Evolutionary conservation across 37 sponge, comb jelly and placozoan genomes (phyloP).

Genomic region (Amphimedon queenslandica): DNA sequence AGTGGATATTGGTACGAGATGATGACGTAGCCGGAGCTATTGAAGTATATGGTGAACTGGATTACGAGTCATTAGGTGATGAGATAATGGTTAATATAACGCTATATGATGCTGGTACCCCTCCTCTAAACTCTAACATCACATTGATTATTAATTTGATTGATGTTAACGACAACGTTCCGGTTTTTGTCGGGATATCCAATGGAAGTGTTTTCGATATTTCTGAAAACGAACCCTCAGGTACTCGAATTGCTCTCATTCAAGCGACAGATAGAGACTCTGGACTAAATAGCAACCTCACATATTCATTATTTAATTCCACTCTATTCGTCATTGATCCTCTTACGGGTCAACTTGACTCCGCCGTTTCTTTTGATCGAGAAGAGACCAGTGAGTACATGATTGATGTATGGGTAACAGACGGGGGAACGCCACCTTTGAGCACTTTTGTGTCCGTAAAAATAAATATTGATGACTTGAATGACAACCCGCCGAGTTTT

Average conservation of each 20-base stretch:
- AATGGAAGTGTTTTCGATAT: conserved; percentile 1
- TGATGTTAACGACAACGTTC: neutral
- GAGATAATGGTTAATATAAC: conserved; percentile 6
- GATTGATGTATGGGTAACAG: conserved; percentile 3
- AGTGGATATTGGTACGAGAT: neutral
- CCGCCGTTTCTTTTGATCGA: conserved; percentile 11
- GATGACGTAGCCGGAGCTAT: neutral
- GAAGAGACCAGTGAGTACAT: neutral
- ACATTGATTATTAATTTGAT: conserved; percentile 1
- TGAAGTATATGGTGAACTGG: neutral
- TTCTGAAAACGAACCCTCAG: neutral
- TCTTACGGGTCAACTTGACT: conserved; percentile 8
- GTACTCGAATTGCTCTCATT: conserved; percentile 4
- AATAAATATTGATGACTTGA: conserved; percentile 13
- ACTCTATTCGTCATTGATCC: conserved; percentile 9
- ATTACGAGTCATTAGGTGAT: conserved; percentile 11
- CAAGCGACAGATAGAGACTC: conserved; percentile 17
- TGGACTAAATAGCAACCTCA: conserved; percentile 14
- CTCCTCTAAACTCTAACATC: neutral
- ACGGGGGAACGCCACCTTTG: neutral
- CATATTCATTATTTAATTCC: neutral
- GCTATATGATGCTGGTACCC: conserved; percentile 18
- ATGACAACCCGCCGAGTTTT: conserved; percentile 31
- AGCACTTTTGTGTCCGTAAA: neutral
- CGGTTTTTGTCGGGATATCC: neutral